Conservation (phyloP, 2,888 invertebrate species). For the Drosophila barbarae region DNA sequence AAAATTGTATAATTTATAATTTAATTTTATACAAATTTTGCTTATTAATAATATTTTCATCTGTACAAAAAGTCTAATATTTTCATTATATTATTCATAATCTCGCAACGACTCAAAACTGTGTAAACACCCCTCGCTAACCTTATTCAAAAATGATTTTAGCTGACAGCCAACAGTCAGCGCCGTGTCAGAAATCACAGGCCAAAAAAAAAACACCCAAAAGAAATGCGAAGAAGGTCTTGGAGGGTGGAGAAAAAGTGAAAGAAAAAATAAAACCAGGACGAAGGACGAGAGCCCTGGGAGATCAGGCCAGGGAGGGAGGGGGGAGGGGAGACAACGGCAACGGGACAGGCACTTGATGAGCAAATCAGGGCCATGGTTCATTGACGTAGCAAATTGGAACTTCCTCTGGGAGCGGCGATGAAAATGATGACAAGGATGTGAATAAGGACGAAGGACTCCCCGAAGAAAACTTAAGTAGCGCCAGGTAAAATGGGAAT, state of each 20-base stretch:
- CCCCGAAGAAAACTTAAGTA: conserved; percentile 54
- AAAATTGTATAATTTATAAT: no score
- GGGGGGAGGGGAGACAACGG: background rate
- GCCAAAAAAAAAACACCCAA: conserved; percentile 18
- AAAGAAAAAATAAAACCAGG: conserved; percentile 19
- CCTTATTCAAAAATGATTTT: conserved; percentile 53
- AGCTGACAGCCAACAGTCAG: conserved; percentile 69
- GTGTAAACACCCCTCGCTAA: conserved; percentile 44
- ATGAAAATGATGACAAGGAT: conserved; percentile 25
- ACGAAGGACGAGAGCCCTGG: conserved; percentile 25
- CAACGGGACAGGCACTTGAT: conserved; percentile 44
- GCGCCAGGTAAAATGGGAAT: conserved; percentile 48
- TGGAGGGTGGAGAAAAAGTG: conserved; percentile 11
- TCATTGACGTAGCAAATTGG: conserved; percentile 78
- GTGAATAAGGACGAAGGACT: conserved; percentile 37
- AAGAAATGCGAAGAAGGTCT: conserved; percentile 29
- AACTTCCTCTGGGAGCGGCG: conserved; percentile 70
- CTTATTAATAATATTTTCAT: no score
- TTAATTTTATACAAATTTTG: no score
- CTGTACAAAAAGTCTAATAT: no score
- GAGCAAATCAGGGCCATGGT: conserved; percentile 65
- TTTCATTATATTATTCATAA: background rate
- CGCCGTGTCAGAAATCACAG: conserved; percentile 52
- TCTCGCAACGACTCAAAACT: background rate
- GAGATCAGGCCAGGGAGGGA: conserved; percentile 1